Base-by-base conservation (phyloP, 2,113 vertebrate genomes). In the Malurus elegans region DNA sequence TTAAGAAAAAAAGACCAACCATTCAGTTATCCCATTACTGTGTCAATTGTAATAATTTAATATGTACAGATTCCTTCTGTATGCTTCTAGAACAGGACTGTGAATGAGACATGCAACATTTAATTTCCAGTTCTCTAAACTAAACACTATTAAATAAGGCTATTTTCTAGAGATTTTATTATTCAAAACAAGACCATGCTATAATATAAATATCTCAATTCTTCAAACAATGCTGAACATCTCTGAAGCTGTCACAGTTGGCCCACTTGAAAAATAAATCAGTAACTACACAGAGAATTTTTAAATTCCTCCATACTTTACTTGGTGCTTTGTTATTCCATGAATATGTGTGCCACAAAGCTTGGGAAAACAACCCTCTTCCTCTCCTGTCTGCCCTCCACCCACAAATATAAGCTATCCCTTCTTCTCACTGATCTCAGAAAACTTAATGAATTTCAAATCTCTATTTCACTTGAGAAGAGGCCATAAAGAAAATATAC, bases 1-100 rank as follows among this genome's bases (percentile, higher is more conserved):
- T 96, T 72, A 75, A 65, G 92, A 96, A 78, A 96, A 96, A 66
- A 76, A 97, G 10, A 86, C 6, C 50, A n/a, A 90, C 4, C 32
- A 34, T n/a, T 95, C 60, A 90, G 34, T 47, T 62, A 45, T 11
- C 5, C 21, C 21, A 50, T 17, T 54, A 82, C 3, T 45, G 8
- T 14, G 9, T 32, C 48, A 82, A 42, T 34, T 61, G 34, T 4
- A 47, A 7, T 34, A 36, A 81, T 11, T 34, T 28, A 57, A 26
- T 34, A 50, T 36, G 6, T 26, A 62, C 0, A 6, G 13, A 54
- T 24, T 66, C 6, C 40, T 44, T 60, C 44, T 21, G 32, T 45
- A 18, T 44, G 23, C 36, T 50, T 83, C 25, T 51, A 66, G 44
- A 72, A 88, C 70, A 90, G 17, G 25, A 70, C 45, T n/a, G 10